Conservation (phyloP, 2,888 invertebrate species). For the Drosophila sordidula region DNA sequence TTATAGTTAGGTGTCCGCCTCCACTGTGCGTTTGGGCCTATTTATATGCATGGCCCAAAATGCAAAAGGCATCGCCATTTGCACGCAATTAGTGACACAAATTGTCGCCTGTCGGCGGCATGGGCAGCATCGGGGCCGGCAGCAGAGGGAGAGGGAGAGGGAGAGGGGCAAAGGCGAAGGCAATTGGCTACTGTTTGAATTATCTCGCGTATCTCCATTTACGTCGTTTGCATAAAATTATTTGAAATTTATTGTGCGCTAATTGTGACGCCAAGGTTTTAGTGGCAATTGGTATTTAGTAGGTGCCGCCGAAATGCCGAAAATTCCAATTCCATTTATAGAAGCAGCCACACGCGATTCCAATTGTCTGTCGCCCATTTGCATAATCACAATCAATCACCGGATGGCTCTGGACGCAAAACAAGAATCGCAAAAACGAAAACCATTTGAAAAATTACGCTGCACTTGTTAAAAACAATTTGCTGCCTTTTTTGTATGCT, state of each 20-base stretch:
- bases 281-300: conserved; percentile 44
- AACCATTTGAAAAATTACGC: conserved; percentile 79
- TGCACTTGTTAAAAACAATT: conserved; percentile 78
- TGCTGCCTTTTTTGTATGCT: conserved; percentile 45
- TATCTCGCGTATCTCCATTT: conserved; percentile 29
- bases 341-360: not conserved
- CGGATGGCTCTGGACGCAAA: conserved; percentile 3
- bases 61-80: conserved; percentile 79
- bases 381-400: conserved; percentile 83
- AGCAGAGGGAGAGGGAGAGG: not conserved
- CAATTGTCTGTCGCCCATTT: conserved; percentile 48
- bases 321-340: conserved; percentile 12
- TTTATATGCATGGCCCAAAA: conserved; percentile 73
- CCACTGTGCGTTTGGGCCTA: conserved; percentile 45
- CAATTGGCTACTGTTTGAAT: conserved; percentile 43
- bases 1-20: conserved; percentile 14
- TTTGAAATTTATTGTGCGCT: conserved; percentile 72
- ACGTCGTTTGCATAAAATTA: conserved; percentile 59
- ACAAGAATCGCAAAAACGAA: conserved; percentile 1
- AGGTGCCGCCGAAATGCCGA: conserved; percentile 38
- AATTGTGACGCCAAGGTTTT: conserved; percentile 60
- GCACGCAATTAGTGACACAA: conserved; percentile 84
- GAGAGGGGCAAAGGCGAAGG: not conserved
- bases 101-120: conserved; percentile 59
- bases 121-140: not conserved